Base-by-base conservation (phyloP, 2,888 invertebrate genomes). In the Noctua janthina region DNA sequence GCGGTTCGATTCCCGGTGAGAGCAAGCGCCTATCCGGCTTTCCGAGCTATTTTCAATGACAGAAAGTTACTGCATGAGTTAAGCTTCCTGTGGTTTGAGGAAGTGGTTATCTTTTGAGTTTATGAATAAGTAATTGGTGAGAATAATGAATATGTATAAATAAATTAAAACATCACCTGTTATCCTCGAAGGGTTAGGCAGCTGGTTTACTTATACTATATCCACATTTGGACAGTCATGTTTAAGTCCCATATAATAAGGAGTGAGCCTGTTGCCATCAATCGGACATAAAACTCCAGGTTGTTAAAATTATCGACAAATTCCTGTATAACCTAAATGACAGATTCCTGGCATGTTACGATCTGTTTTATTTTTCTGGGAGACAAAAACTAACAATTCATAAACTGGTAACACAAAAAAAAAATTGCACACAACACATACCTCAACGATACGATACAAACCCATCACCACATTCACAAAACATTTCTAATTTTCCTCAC, bases 11-110 rank as follows among this genome's bases (percentile, higher is more conserved):
- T n/a, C 79, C 56, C 72, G 56, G 78, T 84, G 79, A 88, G 81
- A 86, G 82, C 49, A 72, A 66, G 68, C 79, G 74, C 77, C 66
- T 80, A 20, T 46, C 49, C 73, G 54, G 62, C 43, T 79, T 39
- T 15, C 15, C 66, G 74, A 69, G 80, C 78, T 79, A 88, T 82
- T 82, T 84, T 74, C 78, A 70, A 78, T 15, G 20, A n/a, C 74
- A 43, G 76, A 75, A 78, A 76, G 39, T 82, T 78, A 35, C n/a
- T 51, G 74, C 56, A 7, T 46, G 7, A n/a, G 6, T 20, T 56
- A 51, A n/a, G 23, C 62, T 79, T 66, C 15, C 46, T 49, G 35
- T 51, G 62, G 23, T 17, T 49, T 39, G 35, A 56, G 23, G 54
- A 74, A 74, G 51, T 46, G 35, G 1, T 81, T 35, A n/a, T 23